Percentiles rank a stretch among this genome's conserved stretches.
These are phyloP conservation scores for Gisinianus flammeolus DNA, from an alignment of 2,888 invertebrate species.

Conservation along the genomic window DNA sequence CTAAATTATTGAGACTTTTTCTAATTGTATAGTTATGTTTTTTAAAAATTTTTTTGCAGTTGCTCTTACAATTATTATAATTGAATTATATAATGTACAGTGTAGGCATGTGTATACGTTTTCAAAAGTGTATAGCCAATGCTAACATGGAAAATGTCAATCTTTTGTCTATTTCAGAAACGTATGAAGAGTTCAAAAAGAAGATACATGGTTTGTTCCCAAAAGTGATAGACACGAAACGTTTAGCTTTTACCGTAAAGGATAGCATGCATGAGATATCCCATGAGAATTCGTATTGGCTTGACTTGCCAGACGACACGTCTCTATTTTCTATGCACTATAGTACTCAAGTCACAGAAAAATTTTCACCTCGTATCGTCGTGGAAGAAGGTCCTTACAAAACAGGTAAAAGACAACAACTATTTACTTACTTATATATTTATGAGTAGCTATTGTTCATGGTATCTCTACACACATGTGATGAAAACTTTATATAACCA, in stretches of 20 bases:
- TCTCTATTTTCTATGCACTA: conserved; percentile 19
- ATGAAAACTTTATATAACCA: too few relatives aligned
- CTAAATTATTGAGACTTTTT: too few relatives aligned
- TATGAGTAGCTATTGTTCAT: too few relatives aligned
- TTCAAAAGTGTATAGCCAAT: too few relatives aligned
- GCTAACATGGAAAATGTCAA: too few relatives aligned
- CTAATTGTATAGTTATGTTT: too few relatives aligned
- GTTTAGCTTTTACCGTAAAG: conserved; percentile 64
- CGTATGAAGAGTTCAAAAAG: conserved; percentile 71
- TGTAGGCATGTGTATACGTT: too few relatives aligned
- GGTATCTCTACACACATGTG: too few relatives aligned
- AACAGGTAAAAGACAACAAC: conserved; percentile 21
- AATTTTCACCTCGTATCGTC: conserved; percentile 20
- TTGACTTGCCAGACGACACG: conserved; percentile 8
- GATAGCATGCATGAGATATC: conserved; percentile 1
- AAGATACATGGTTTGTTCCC: conserved; percentile 71
- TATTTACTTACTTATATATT: too few relatives aligned
- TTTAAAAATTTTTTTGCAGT: too few relatives aligned
- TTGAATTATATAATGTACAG: too few relatives aligned
- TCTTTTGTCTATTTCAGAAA: conserved; percentile 58
- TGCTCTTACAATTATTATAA: too few relatives aligned
- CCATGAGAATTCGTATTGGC: not conserved
- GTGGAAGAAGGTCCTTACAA: conserved; percentile 19
- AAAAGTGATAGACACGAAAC: conserved; percentile 75
- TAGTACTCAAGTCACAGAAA: conserved; percentile 24